phyloP scores from a whole-genome alignment of 2,113 vertebrate species.

The Nanorana parkeri region DNA sequence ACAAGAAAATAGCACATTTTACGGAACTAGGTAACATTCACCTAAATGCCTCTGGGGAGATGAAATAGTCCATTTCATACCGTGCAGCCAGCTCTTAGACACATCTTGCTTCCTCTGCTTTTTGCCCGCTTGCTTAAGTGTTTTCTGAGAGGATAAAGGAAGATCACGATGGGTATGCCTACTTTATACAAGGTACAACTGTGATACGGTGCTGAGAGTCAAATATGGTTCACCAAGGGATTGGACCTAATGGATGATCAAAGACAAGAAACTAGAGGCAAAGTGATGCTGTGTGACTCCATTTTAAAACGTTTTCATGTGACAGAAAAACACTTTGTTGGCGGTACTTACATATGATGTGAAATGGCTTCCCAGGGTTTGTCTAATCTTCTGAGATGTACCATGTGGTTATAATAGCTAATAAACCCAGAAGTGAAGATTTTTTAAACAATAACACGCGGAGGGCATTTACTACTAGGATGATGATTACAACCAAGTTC shows the following conservation, averaged over 20 bases:
- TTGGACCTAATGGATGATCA: conserved; percentile 46
- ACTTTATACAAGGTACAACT: conserved; percentile 25
- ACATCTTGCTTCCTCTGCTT: conserved; percentile 19
- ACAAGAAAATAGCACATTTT: conserved; percentile 36
- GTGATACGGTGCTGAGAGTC: conserved; percentile 50
- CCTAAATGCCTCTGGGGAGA: conserved; percentile 11
- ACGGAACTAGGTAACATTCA: conserved; percentile 26
- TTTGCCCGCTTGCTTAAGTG: conserved; percentile 30
- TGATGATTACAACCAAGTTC: conserved; percentile 45
- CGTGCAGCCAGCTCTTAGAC: conserved; percentile 16
- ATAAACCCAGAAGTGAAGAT: conserved; percentile 44
- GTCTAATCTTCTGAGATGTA: conserved; percentile 53
- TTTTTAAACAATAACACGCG: conserved; percentile 53
- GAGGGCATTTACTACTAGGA: conserved; percentile 53
- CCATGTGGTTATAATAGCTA: conserved; percentile 56
- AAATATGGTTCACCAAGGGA: conserved; percentile 51
- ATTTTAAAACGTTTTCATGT: conserved; percentile 49
- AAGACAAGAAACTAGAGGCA: conserved; percentile 29
- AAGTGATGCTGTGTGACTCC: conserved; percentile 40
- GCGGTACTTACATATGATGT: conserved; percentile 34
- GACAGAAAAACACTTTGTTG: conserved; percentile 46
- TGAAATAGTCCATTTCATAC: conserved; percentile 40
- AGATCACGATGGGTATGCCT: conserved; percentile 44
- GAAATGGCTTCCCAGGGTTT: conserved; percentile 52
- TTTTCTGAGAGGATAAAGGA: conserved; percentile 32